A percentile compares a stretch with the other conserved stretches of the same genome.
phyloP scores from a whole-genome alignment of 2,797 vertebrate species.

The Smutsia gigantea region DNA sequence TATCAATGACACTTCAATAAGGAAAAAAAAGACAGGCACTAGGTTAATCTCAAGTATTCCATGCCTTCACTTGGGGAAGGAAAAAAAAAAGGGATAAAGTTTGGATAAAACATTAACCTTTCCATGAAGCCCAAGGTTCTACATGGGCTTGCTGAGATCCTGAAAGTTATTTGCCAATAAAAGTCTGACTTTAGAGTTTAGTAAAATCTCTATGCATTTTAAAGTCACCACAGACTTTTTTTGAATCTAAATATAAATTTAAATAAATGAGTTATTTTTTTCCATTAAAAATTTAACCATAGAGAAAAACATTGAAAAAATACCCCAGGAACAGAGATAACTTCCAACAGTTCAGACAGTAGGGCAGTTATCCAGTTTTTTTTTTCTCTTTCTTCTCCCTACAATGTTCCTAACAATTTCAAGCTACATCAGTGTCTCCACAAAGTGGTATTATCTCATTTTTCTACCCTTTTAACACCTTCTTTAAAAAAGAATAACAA shows the following conservation, averaged over 20 bases:
- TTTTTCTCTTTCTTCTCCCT: not conserved
- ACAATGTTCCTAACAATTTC: not conserved
- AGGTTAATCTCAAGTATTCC: not conserved
- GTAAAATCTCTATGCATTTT: not conserved
- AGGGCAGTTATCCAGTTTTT: not conserved
- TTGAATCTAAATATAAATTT: not conserved
- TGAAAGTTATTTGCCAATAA: not conserved
- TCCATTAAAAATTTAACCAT: conserved; percentile 33
- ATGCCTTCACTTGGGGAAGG: not conserved
- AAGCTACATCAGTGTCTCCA: not conserved
- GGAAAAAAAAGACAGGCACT: not conserved
- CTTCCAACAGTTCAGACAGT: not conserved
- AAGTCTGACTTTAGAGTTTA: not conserved
- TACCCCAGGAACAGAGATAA: not conserved
- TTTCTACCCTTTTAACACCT: not conserved
- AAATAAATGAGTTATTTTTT: not conserved
- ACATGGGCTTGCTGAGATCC: not conserved
- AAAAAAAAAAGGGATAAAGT: not conserved
- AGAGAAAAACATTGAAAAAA: not conserved
- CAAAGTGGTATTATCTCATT: not conserved
- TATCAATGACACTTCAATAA: too few species aligned
- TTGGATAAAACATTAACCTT: not conserved
- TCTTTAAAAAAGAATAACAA: not conserved
- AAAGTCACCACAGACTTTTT: not conserved
- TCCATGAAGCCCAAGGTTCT: not conserved